phyloP scores from a whole-genome alignment of 2,113 vertebrate genomes.

The Lasiurus cinereus region DNA sequence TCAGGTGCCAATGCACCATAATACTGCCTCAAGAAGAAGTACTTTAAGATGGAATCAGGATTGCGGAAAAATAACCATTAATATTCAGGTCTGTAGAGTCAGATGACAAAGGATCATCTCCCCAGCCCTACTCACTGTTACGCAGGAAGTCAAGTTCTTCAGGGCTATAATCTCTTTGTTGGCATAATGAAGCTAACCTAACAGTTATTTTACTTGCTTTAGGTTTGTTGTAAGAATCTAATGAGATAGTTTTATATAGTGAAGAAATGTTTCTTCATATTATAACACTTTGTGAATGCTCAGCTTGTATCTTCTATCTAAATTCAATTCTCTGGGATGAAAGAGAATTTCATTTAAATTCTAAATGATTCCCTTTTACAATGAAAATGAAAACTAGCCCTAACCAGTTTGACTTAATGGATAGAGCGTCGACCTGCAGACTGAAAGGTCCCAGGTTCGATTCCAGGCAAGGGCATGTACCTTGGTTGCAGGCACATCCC shows the following conservation, averaged over 20 bases:
- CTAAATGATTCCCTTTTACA: constrained; percentile 14
- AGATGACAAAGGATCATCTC: not conserved
- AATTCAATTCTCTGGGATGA: constrained; percentile 23
- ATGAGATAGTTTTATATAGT: constrained; percentile 14
- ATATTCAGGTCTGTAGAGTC: not conserved
- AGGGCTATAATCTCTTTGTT: not conserved
- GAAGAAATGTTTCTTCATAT: not conserved
- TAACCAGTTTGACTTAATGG: no score
- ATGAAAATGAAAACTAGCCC: constrained; percentile 25
- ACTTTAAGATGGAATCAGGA: not conserved
- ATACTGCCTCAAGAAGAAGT: constrained; percentile 13
- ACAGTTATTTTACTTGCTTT: constrained; percentile 28
- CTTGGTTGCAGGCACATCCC: no score
- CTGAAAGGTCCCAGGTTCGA: no score
- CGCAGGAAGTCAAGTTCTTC: not conserved
- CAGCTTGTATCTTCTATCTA: not conserved
- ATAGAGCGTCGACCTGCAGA: no score
- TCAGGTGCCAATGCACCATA: not conserved
- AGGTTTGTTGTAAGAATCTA: not conserved
- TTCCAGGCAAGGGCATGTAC: no score
- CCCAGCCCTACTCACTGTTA: not conserved
- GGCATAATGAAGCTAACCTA: not conserved
- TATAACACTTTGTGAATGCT: not conserved
- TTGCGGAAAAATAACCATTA: not conserved
- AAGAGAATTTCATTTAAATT: not conserved